Evolutionary conservation across 1,140 invertebrate species (phyloP).

Genomic region (Lepidurus arcticus): DNA sequence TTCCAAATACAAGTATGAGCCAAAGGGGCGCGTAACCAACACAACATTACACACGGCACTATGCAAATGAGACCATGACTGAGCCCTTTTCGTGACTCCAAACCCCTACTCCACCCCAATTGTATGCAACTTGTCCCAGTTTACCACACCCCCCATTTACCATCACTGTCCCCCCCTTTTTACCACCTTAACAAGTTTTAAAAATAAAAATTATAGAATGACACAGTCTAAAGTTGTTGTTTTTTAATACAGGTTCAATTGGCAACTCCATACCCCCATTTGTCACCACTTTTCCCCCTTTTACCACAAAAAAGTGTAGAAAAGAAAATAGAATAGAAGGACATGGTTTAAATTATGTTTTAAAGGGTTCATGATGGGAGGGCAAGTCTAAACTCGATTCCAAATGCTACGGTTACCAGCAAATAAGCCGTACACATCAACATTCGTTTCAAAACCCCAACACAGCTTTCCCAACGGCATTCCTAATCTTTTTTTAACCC

Average conservation of each 20-base stretch:
- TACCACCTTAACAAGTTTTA: neutral
- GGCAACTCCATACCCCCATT: neutral
- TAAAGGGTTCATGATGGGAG: neutral
- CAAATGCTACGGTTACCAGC: neutral
- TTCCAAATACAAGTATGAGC: conserved; percentile 38
- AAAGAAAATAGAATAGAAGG: neutral
- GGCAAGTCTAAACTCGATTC: neutral
- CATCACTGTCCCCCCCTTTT: neutral
- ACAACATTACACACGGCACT: conserved; percentile 11
- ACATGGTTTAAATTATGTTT: neutral
- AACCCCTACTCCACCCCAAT: conserved; percentile 28
- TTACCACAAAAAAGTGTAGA: neutral
- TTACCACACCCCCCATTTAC: conserved; percentile 28
- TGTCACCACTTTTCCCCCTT: conserved; percentile 23
- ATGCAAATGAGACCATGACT: conserved; percentile 12
- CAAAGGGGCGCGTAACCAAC: conserved; percentile 8
- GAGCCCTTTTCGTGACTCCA: neutral
- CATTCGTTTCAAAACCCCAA: neutral
- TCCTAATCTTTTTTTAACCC: neutral
- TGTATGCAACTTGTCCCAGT: neutral
- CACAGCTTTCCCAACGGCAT: neutral
- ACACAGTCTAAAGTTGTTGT: neutral
- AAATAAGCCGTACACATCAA: neutral
- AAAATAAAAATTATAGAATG: neutral
- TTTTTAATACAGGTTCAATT: no score